phyloP scores from a whole-genome alignment of 2,113 vertebrate species.

The Notothenia rossii region DNA sequence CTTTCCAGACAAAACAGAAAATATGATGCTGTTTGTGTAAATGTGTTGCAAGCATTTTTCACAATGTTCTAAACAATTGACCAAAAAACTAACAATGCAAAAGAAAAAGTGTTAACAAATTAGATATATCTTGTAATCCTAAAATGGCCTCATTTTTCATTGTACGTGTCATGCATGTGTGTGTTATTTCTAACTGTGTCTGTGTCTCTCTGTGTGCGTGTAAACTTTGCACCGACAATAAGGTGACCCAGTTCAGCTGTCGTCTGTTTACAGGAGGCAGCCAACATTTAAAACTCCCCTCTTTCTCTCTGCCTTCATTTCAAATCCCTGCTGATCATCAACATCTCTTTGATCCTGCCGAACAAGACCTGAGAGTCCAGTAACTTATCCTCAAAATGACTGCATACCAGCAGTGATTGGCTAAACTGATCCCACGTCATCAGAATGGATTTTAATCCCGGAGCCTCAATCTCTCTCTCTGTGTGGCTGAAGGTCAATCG shows the following conservation, averaged over 20 bases:
- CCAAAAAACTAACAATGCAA: background rate
- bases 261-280: slow-evolving; percentile 38
- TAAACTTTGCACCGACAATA: slow-evolving; percentile 14
- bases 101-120: background rate
- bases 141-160: background rate
- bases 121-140: background rate
- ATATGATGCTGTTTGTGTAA: background rate
- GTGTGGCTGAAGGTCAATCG: slow-evolving; percentile 35
- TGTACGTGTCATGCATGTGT: background rate
- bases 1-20: background rate
- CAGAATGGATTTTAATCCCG: slow-evolving; percentile 38
- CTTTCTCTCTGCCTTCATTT: background rate
- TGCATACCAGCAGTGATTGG: slow-evolving; percentile 54
- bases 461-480: slow-evolving; percentile 3
- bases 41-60: background rate
- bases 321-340: slow-evolving; percentile 43
- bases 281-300: slow-evolving; percentile 8
- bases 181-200: background rate
- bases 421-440: slow-evolving; percentile 45
- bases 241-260: slow-evolving; percentile 67
- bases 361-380: slow-evolving; percentile 35
- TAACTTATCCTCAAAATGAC: slow-evolving; percentile 36
- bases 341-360: slow-evolving; percentile 32
- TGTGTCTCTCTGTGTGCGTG: background rate
- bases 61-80: background rate